phyloP scores from a whole-genome alignment of 1,140 invertebrate species.

The Bombus waltoni region DNA sequence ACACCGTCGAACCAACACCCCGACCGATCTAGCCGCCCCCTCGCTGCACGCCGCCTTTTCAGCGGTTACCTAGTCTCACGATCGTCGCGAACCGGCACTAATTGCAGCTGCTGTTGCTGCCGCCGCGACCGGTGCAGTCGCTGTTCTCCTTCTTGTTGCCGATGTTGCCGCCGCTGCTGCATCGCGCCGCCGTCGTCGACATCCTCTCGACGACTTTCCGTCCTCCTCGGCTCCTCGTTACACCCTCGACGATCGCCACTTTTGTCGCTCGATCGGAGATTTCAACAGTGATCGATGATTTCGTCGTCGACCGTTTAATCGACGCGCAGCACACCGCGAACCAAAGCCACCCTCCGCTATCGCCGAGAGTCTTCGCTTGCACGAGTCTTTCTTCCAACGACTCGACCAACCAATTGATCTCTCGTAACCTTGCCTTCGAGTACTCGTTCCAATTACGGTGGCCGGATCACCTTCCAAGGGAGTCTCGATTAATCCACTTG shows the following conservation, averaged over 20 bases:
- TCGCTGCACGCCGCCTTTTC: constrained; percentile 30
- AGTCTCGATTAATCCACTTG: constrained; percentile 30
- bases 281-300: constrained; percentile 2
- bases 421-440: not conserved
- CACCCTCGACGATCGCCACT: not conserved
- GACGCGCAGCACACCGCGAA: not conserved
- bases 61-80: constrained; percentile 64
- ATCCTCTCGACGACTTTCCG: constrained; percentile 39
- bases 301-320: not conserved
- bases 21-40: constrained; percentile 15
- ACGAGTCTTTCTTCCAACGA: not conserved
- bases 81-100: constrained; percentile 61
- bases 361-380: not conserved
- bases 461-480: not conserved
- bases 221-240: constrained; percentile 2
- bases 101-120: constrained; percentile 56
- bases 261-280: constrained; percentile 15
- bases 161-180: constrained; percentile 49
- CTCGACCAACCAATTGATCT: not conserved
- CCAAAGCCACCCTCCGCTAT: not conserved
- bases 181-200: constrained; percentile 59
- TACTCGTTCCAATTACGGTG: not conserved
- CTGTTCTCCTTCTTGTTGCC: constrained; percentile 32
- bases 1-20: constrained; percentile 47
- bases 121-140: constrained; percentile 34